Evolutionary conservation across 2,113 vertebrate genomes (phyloP), one percentile per base, ranked within the genome.

Genomic region (Eira barbara): DNA sequence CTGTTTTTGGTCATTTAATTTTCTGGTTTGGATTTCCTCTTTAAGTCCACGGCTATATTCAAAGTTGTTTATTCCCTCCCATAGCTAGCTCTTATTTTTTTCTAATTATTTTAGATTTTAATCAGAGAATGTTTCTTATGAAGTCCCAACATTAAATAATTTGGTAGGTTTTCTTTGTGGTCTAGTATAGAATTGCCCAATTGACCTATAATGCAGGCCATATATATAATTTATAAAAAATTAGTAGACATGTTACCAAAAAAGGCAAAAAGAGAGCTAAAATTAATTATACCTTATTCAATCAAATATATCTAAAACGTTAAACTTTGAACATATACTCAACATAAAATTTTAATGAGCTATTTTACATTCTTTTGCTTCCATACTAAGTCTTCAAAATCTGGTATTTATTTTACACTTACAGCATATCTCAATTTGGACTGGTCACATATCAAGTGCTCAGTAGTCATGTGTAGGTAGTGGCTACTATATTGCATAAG

Each of bases 311-410:
- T 69, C 17, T 47, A 78, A 84, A 78, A n/a, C 8, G 65, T 61
- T 55, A 71, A 47, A 29, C 6, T 39, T 45, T 47, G 25, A 78
- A 76, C 29, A 78, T 90, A 34, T 57, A 47, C 8, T 67, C 45
- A 84, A 29, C 36, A 67, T 29, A n/a, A 78, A 74, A 21, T 67
- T 57, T 36, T 47, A 74, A 39, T 65, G 87, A 78, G 23, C 14
- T 76, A 90, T 17, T 85, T 84, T 52, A 57, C 17, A 73, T 89
- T 61, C 20, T 29, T 85, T 84, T 57, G 63, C 27, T 76, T 74
- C 74, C 42, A 65, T 42, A 55, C 27, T 15, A 94, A 89, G 15
- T 67, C 59, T 84, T 95, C 59, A 84, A 61, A 94, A 84, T 36
- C 12, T 89, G 39, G 17, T 23, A 3, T 74, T 14, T 59, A 36